Evolutionary conservation across 2,113 vertebrate species (phyloP).

Genomic region (Elaphurus davidianus): DNA sequence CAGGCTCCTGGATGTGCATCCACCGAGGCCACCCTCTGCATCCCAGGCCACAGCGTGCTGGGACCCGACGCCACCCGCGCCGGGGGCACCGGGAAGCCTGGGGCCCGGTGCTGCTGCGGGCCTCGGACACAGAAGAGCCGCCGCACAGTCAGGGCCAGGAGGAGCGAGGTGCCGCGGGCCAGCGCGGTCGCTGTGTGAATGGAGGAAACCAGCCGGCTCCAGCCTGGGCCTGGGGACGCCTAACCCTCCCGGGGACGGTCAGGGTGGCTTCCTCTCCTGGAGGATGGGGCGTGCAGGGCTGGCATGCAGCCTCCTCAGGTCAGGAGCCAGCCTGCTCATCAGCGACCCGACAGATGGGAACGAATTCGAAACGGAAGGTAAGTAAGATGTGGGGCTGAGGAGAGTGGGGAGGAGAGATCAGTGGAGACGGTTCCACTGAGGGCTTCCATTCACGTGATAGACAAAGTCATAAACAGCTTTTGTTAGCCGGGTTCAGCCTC

Average conservation of each 20-base stretch:
- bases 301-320: background rate
- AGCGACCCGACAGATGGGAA: background rate
- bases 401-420: accelerated
- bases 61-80: background rate
- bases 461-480: background rate
- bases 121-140: background rate
- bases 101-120: accelerated
- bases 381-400: background rate
- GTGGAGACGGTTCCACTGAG: background rate
- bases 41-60: accelerated
- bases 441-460: background rate
- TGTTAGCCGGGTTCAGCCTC: background rate
- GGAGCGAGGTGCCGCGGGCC: background rate
- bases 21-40: background rate
- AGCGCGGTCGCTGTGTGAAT: background rate
- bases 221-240: background rate
- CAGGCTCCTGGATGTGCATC: background rate
- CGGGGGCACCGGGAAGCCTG: background rate
- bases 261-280: background rate
- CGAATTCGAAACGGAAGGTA: background rate
- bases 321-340: background rate
- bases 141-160: background rate
- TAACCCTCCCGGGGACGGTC: background rate
- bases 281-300: background rate
- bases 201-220: background rate